Conservation (phyloP, 2,888 invertebrate species). For the Temnothorax ravouxi region DNA sequence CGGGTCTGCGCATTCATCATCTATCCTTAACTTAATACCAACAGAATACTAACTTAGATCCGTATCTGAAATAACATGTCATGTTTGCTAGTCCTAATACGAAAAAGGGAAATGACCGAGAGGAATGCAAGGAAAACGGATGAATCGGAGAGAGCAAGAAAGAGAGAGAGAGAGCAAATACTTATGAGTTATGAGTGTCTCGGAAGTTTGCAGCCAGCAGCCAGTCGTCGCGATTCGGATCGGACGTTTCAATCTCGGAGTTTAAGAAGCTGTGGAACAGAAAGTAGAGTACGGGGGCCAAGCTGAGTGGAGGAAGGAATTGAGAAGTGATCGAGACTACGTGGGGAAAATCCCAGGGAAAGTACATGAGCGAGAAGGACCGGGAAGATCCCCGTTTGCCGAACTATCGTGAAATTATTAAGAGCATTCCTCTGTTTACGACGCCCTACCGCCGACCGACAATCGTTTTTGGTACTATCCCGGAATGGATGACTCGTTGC, state of each 20-base stretch:
- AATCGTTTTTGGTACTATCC: background rate
- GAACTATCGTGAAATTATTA: conserved; percentile 70
- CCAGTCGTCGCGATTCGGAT: conserved; percentile 53
- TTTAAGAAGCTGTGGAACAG: conserved; percentile 53
- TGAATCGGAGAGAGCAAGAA: conserved; percentile 9
- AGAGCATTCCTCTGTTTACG: conserved; percentile 72
- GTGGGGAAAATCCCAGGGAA: conserved; percentile 52
- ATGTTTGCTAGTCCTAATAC: conserved; percentile 3
- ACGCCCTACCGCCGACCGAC: background rate
- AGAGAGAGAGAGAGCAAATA: conserved; percentile 43
- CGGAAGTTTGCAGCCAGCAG: conserved; percentile 62
- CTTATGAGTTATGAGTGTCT: conserved; percentile 63
- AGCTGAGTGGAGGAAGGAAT: conserved; percentile 33
- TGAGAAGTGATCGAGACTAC: conserved; percentile 31
- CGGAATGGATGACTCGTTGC: conserved; percentile 30
- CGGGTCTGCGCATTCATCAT: background rate
- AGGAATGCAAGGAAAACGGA: conserved; percentile 13
- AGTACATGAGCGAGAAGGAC: conserved; percentile 6
- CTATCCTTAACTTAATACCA: background rate
- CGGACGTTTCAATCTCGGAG: conserved; percentile 57
- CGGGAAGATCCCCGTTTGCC: conserved; percentile 16
- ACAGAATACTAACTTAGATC: background rate
- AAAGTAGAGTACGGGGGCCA: background rate
- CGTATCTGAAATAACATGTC: conserved; percentile 1
- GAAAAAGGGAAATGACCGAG: conserved; percentile 9